These are phyloP conservation scores for Melanotaenia duboulayi DNA, from an alignment of 2,113 vertebrate species.

Conservation along the genomic window DNA sequence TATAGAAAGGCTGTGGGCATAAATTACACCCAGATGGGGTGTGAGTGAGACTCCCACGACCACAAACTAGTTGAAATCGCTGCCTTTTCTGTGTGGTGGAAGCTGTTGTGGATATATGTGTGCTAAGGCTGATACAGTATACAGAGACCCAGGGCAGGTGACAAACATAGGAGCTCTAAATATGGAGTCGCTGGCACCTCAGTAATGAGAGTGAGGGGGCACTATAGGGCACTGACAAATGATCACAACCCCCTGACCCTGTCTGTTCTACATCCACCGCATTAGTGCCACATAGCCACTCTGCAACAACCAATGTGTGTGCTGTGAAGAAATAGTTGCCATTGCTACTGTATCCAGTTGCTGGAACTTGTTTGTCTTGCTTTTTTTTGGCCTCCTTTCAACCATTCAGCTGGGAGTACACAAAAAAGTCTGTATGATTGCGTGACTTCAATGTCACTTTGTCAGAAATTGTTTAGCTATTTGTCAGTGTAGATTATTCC, in stretches of 20 bases:
- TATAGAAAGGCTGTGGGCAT: constrained; percentile 48
- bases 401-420: constrained; percentile 8
- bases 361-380: constrained; percentile 19
- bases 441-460: constrained; percentile 66
- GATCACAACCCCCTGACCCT: constrained; percentile 46
- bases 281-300: constrained; percentile 37
- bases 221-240: constrained; percentile 31
- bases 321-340: constrained; percentile 19
- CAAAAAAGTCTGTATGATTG: constrained; percentile 33
- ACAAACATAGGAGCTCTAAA: constrained; percentile 68
- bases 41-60: constrained; percentile 36
- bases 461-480: constrained; percentile 49
- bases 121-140: constrained; percentile 54
- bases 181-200: constrained; percentile 61
- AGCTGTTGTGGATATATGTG: constrained; percentile 34
- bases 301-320: constrained; percentile 22
- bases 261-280: constrained; percentile 29
- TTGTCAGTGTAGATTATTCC: constrained; percentile 61
- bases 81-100: constrained; percentile 40
- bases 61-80: constrained; percentile 44
- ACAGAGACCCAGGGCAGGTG: constrained; percentile 63
- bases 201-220: constrained; percentile 56
- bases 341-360: constrained; percentile 10
- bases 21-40: constrained; percentile 64
- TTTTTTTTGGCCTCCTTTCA: constrained; percentile 31